Base-by-base conservation (phyloP, 1,140 invertebrate species). In the Caerostris darwini region DNA sequence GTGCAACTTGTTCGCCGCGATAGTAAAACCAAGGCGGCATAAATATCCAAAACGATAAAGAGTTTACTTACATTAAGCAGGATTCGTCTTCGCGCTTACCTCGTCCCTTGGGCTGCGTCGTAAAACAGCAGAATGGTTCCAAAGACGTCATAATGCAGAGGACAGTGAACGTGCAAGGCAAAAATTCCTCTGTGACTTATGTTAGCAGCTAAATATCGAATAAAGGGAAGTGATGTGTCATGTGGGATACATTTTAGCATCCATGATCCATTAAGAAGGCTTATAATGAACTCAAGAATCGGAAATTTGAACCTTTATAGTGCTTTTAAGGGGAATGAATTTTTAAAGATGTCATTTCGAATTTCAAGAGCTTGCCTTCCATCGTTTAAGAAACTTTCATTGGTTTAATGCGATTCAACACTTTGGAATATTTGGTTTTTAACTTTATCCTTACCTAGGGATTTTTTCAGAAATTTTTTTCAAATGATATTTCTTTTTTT, bases 31-130 rank as follows among this genome's bases (percentile, higher is more conserved):
- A 50, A 53, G 71, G 34, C 53, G 6, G 8, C 71, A 53, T 53
- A 50, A 77, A 77, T 77, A 77, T 77, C 50, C 34, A 77, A 77
- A 77, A 77, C 7, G 71, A 77, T 77, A 77, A 77, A 50, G 50
- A 77, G 71, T 77, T 77, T 53, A 53, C 71, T 77, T 50, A 50
- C 10, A 53, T 53, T 12, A 12, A 53, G 6, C 71, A 77, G 53
- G 34, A 50, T 50, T 50, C 50, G 10, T 77, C 71, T 50, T 77
- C 71, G 0, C 4, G 3, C 71, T 53, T 77, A 50, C 71, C 5
- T 14, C 71, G 5, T 77, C 71, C 50, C 71, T 5, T 14, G 71
- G 71, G 71, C 6, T 77, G 7, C 34, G 53, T 77, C 71, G 34
- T 77, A 77, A 77, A 71, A 50, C 12, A 53, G 34, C 3, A 53